A percentile compares a stretch with the other conserved stretches of the same genome.
These are phyloP conservation scores for Cephalopterus ornatus DNA, from an alignment of 2,113 vertebrate species.

Conservation along the genomic window DNA sequence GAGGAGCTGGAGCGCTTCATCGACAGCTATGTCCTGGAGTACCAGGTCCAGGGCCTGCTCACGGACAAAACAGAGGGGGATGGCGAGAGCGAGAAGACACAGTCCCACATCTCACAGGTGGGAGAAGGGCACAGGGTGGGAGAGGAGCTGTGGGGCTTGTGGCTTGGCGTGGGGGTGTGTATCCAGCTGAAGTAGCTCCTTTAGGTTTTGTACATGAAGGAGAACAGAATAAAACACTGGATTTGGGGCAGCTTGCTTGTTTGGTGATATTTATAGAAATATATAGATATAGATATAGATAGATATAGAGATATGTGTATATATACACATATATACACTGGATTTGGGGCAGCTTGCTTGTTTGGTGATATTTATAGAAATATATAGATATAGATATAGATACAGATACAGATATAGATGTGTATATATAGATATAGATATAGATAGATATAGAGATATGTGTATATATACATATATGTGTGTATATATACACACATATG, in stretches of 20 bases:
- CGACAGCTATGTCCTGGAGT: constrained; percentile 96
- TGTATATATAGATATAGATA: no score
- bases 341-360: not conserved
- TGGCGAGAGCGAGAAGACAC: constrained; percentile 78
- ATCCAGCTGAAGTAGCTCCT: not conserved
- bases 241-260: not conserved
- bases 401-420: no score
- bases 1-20: constrained; percentile 97
- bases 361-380: not conserved
- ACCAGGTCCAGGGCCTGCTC: constrained; percentile 96
- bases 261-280: not conserved
- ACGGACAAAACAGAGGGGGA: constrained; percentile 87
- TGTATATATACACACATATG: no score
- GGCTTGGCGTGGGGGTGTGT: fast-evolving
- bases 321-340: fast-evolving
- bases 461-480: no score
- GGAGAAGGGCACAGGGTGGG: not conserved
- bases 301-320: no score
- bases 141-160: not conserved
- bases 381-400: no score
- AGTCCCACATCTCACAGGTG: constrained; percentile 85
- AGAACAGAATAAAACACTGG: fast-evolving
- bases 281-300: no score
- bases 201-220: fast-evolving
- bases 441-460: no score